phyloP scores from a whole-genome alignment of 2,797 vertebrate genomes.

The Nyctalus aviator region DNA sequence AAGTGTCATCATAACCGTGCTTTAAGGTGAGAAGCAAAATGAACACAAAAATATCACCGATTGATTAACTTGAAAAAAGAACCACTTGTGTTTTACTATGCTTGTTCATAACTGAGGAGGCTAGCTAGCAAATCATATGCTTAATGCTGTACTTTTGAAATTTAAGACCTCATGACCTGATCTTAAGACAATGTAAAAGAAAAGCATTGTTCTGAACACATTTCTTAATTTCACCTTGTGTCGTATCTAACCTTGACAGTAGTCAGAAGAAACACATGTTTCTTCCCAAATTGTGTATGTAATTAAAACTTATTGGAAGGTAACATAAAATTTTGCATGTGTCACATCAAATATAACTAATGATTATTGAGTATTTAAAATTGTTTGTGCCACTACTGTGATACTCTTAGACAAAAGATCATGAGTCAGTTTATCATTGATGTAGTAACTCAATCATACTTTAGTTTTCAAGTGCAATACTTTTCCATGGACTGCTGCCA shows the following conservation, averaged over 20 bases:
- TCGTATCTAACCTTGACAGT: background rate
- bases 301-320: constrained; percentile 34
- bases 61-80: background rate
- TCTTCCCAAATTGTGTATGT: background rate
- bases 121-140: background rate
- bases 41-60: background rate
- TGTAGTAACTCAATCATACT: background rate
- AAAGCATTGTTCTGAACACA: background rate
- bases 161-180: background rate
- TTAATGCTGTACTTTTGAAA: background rate
- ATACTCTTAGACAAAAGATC: background rate
- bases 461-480: background rate
- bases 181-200: background rate
- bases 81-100: background rate
- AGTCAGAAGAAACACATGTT: background rate
- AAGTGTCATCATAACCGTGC: background rate
- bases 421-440: background rate
- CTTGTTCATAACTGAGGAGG: background rate
- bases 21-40: background rate
- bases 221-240: background rate
- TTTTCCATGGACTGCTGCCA: background rate
- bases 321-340: background rate
- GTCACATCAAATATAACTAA: background rate
- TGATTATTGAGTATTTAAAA: background rate
- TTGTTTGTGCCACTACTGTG: background rate